Conservation (phyloP, 2,113 vertebrate species). For the Loxodonta africana region DNA sequence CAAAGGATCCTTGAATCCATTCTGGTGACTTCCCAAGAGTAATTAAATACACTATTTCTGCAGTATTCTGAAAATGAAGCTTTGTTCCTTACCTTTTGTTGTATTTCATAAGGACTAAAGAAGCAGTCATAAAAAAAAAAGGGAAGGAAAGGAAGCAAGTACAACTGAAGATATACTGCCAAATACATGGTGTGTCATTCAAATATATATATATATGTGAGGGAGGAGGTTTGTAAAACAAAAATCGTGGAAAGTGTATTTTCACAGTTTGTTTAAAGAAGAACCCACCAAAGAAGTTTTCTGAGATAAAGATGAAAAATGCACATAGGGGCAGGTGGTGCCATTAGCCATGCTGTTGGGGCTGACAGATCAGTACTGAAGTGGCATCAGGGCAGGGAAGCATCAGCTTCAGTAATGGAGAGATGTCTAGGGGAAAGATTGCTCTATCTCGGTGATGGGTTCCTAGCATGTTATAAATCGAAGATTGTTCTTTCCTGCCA, state of each 20-base stretch:
- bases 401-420: constrained; percentile 90
- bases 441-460: constrained; percentile 88
- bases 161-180: background rate
- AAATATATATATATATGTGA: background rate
- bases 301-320: constrained; percentile 85
- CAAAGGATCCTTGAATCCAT: constrained; percentile 76
- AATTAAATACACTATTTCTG: constrained; percentile 73
- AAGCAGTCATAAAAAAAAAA: constrained; percentile 63
- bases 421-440: constrained; percentile 92
- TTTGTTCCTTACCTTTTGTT: constrained; percentile 70
- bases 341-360: constrained; percentile 75
- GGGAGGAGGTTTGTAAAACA: constrained; percentile 33
- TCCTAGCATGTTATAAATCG: constrained; percentile 90
- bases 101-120: constrained; percentile 74
- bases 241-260: constrained; percentile 29
- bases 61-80: constrained; percentile 72
- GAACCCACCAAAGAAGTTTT: constrained; percentile 57
- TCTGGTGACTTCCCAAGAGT: constrained; percentile 70
- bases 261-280: constrained; percentile 76
- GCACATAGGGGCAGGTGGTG: background rate
- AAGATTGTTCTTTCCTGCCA: constrained; percentile 86
- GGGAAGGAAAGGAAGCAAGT: constrained; percentile 26
- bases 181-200: constrained; percentile 33
- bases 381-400: constrained; percentile 85
- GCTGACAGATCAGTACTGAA: constrained; percentile 87